Evolutionary conservation across 2,888 invertebrate species (phyloP).

Genomic region (Ophraella communa): DNA sequence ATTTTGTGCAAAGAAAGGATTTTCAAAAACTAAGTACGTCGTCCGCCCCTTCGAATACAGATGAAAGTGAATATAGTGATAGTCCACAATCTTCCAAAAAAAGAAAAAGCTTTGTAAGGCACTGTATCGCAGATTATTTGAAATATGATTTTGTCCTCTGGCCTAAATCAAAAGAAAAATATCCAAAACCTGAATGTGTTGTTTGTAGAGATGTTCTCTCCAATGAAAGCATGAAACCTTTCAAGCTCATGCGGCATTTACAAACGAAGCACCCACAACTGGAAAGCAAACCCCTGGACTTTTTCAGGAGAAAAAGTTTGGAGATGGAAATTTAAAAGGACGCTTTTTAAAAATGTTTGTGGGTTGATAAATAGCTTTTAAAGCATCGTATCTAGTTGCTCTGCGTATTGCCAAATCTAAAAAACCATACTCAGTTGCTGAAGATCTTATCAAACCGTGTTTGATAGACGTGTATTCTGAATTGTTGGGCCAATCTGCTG

Average conservation of each 20-base stretch:
- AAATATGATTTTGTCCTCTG: neutral
- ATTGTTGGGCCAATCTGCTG: neutral
- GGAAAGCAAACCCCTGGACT: constrained; percentile 5
- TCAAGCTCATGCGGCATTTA: neutral
- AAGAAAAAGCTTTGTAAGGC: neutral
- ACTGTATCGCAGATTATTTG: neutral
- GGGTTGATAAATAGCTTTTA: neutral
- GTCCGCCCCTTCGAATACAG: neutral
- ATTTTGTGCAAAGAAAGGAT: neutral
- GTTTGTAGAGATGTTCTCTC: neutral
- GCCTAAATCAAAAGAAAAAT: neutral
- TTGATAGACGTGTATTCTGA: neutral
- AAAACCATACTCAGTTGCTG: neutral
- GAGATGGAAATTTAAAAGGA: neutral
- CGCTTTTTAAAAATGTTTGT: neutral
- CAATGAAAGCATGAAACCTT: constrained; percentile 2
- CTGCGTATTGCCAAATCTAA: constrained; percentile 2
- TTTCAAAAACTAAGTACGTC: neutral
- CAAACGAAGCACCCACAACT: neutral
- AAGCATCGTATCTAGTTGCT: constrained; percentile 3
- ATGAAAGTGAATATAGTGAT: neutral
- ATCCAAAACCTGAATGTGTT: neutral
- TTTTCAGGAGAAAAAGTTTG: neutral
- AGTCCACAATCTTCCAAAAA: neutral
- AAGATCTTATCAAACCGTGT: neutral